These are phyloP conservation scores for Turritopsis rubra DNA, from an alignment of 30 jellyfish, hydroid and myxozoan genomes.

Conservation along the genomic window DNA sequence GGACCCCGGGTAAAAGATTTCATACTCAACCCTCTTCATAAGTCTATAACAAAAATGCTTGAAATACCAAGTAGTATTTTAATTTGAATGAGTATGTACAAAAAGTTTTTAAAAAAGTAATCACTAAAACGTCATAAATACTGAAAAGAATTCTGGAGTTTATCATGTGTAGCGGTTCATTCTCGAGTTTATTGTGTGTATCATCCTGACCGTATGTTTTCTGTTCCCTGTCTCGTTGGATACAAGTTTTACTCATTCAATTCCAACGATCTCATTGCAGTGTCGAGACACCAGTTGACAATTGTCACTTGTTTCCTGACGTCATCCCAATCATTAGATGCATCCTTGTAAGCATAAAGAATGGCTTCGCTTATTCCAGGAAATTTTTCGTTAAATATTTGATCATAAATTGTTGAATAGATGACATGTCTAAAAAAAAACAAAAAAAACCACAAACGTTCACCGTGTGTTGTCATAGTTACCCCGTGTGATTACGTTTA, in stretches of 20 bases:
- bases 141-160: too few species aligned
- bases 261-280: slow-evolving; percentile 27
- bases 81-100: too few species aligned
- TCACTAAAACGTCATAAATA: too few species aligned
- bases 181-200: too few species aligned
- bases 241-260: slow-evolving; percentile 12
- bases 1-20: too few species aligned
- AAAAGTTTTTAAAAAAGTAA: too few species aligned
- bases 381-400: slow-evolving; percentile 47
- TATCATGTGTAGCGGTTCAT: too few species aligned
- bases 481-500: too few species aligned
- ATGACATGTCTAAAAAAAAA: slow-evolving; percentile 60
- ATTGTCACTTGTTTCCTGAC: slow-evolving; percentile 42
- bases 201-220: not conserved
- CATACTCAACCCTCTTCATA: too few species aligned
- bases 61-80: too few species aligned
- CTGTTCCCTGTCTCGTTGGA: not conserved
- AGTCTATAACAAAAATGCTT: too few species aligned
- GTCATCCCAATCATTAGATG: slow-evolving; percentile 65
- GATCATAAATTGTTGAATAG: slow-evolving; percentile 41
- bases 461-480: not conserved
- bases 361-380: slow-evolving; percentile 76
- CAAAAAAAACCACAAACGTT: not conserved
- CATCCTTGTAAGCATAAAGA: slow-evolving; percentile 31
- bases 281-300: slow-evolving; percentile 37